A percentile compares a stretch with the other conserved stretches of the same genome.
These are phyloP conservation scores for Pocillopora verrucosa DNA, from an alignment of 64 coral and sea anemone species.

Conservation along the genomic window DNA sequence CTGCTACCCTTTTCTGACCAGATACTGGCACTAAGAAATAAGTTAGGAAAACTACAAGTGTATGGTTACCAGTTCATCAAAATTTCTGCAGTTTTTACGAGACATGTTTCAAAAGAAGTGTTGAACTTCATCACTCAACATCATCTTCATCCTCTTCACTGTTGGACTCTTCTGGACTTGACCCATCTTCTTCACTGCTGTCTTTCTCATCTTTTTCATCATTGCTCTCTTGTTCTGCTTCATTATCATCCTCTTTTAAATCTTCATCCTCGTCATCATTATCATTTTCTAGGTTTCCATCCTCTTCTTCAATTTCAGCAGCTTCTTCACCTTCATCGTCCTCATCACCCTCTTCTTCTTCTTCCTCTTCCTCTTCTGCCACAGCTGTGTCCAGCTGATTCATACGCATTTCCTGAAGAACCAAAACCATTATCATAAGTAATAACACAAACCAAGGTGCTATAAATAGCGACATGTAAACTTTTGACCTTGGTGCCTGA, in stretches of 20 bases:
- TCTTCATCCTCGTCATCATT: slow-evolving; percentile 4
- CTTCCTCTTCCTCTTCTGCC: slow-evolving; percentile 71
- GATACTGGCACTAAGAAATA: no score
- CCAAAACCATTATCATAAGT: not conserved
- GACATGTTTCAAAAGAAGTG: not conserved
- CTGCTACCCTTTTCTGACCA: no score
- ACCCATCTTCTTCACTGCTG: slow-evolving; percentile 55
- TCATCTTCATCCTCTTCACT: slow-evolving; percentile 66
- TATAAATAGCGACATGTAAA: no score
- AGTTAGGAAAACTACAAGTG: no score
- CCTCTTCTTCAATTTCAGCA: slow-evolving; percentile 35
- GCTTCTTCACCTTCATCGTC: slow-evolving; percentile 53
- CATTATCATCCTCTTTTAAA: slow-evolving; percentile 1
- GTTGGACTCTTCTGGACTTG: slow-evolving; percentile 45
- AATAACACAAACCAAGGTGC: not conserved
- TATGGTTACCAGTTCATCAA: no score
- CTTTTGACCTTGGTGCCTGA: no score
- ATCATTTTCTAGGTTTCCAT: slow-evolving; percentile 13
- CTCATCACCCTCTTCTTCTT: slow-evolving; percentile 61
- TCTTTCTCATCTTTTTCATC: slow-evolving; percentile 24
- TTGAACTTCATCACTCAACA: not conserved
- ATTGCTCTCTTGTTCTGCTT: slow-evolving; percentile 14
- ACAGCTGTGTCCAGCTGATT: slow-evolving; percentile 60
- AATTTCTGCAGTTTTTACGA: no score
- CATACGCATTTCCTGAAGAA: slow-evolving; percentile 46